Base-by-base conservation (phyloP, 2,797 vertebrate genomes). In the Cynodonichthys magdalenae region DNA sequence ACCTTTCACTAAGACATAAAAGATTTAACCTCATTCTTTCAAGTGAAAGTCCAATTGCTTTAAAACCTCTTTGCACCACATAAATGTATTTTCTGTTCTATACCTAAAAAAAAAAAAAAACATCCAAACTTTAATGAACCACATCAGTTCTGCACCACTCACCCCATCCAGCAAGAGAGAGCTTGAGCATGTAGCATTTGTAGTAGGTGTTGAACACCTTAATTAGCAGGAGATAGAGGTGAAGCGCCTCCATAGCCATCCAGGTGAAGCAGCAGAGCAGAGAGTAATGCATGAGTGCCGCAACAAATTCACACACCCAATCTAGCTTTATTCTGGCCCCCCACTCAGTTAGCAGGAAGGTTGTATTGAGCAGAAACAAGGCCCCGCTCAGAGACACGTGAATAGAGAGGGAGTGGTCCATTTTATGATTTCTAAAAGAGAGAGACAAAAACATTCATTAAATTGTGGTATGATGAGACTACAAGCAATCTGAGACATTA, bases 141-240 rank as follows among this genome's bases (percentile, higher is more conserved):
- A n/a, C n/a, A 27, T 1, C 4, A 3, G 41, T 0, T 14, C 18
- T 18, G 45, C 41, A 59, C 7, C 27, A 69, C 94, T 93, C 75
- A 96, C 95, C 95, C 95, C 95, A 97, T 81, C 94, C 95, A 0
- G 84, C 5, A 0, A 94, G 54, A 39, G 92, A 93, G 75, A 96
- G 74, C 69, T 96, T 97, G 17, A 67, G 14, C 81, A 95, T 75
- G 87, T 96, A 96, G 78, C 82, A 72, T 4, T 60, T 77, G 60
- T 94, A 90, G 85, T 95, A 83, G 76, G 75, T 94, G 80, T 95
- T 95, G 0, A 94, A 94, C 69, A 96, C 94, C 82, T 88, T 94
- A 34, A 96, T 61, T 0, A 93, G 74, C 20, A 96, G 75, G 0
- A 96, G 75, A 57, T 95, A 96, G 19, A 96, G 90, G 66, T 97